Conservation (phyloP, 2,113 vertebrate genomes). For the Phyllostomus discolor region DNA sequence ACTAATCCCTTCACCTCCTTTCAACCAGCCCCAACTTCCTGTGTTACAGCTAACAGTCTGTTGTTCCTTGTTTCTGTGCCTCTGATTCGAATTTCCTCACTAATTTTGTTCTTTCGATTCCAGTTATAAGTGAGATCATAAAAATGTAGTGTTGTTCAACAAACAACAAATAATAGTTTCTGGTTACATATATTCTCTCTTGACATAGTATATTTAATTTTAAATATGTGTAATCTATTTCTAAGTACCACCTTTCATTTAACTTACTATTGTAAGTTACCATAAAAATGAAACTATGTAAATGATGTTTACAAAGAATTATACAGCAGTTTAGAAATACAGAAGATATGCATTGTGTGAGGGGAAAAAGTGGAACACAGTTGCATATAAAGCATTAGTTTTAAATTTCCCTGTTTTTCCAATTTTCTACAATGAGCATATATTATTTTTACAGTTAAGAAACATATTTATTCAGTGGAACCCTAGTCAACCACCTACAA, state of each 20-base stretch:
- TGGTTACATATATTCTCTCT: conserved; percentile 17
- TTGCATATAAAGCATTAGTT: background rate
- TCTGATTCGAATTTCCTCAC: no score
- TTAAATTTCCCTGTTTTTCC: background rate
- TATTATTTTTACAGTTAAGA: background rate
- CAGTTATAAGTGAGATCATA: background rate
- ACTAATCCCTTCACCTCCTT: no score
- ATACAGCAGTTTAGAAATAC: background rate
- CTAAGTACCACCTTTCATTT: background rate
- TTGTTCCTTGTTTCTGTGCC: no score
- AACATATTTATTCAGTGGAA: background rate
- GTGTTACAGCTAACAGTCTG: no score
- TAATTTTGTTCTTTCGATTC: no score
- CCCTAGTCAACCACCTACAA: background rate
- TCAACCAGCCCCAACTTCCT: no score
- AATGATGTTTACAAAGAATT: conserved; percentile 9
- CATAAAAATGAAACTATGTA: background rate
- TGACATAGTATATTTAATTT: background rate
- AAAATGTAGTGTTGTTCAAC: conserved; percentile 3
- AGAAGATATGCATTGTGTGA: background rate
- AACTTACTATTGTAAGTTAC: background rate
- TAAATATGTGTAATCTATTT: conserved; percentile 26
- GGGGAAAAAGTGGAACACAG: background rate
- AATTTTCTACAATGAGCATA: background rate
- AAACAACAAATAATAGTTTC: background rate